Evolutionary conservation across 2,888 invertebrate genomes (phyloP), one percentile per base, ranked within the genome.

Genomic region (Oxyscelio sp.): DNA sequence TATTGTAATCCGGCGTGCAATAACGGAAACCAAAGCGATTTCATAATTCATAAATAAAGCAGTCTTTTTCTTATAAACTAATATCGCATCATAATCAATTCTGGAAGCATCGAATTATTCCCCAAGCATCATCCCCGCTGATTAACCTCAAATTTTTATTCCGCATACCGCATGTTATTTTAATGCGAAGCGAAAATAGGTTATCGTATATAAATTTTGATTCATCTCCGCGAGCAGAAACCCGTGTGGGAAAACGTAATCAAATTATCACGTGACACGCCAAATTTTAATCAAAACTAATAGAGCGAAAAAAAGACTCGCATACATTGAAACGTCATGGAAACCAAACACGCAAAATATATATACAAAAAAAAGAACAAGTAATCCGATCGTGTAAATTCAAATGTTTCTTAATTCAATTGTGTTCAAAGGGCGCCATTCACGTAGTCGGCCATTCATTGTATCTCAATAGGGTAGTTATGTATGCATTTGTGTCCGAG

Each of bases 401-500:
- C 66, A 83, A 78, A 83, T 83, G 65, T 78, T 83, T 54, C 66
- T 78, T 83, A 83, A 83, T 83, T 71, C 77, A 73, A 66, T 83
- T 83, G 66, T 73, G 54, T 15, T 40, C 40, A 48, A 73, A 77
- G 73, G 77, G 83, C 71, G 80, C 43, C 43, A 82, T 82, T 77
- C 71, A 59, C 43, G 56, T 48, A 31, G 15, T 59, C 70, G 50
- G 13, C n/a, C 40, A 59, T 77, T 81, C 74, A 58, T 59, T 68
- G 68, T 70, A 27, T 6, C 15, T 56, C 70, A 63, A 71, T 82
- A 58, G 65, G 58, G 75, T 58, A 65, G 82, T 82, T 82, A 73
- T 34, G 22, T 21, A 27, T 63, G 21, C 56, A 63, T 82, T 70
- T 71, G 48, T 58, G 58, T 65, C 6, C 56, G 31, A 4, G 56